Conservation (phyloP, 2,888 invertebrate species). For the Leptopterna dolabrata region DNA sequence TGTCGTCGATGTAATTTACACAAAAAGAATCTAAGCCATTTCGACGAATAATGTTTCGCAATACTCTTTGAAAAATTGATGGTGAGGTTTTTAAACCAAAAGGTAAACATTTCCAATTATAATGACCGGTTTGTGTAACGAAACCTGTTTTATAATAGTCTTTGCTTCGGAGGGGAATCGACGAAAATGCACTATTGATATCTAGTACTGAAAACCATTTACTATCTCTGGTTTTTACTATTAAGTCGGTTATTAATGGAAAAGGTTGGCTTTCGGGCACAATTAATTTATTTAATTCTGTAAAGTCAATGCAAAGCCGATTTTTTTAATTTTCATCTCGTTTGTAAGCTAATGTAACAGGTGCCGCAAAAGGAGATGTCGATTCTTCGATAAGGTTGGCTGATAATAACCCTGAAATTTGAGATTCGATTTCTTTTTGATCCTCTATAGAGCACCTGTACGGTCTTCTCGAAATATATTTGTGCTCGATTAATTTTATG, state of each 20-base stretch:
- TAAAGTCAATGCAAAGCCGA: conserved; percentile 49
- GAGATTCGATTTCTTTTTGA: too few species aligned
- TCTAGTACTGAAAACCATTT: conserved; percentile 57
- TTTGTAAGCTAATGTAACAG: conserved; percentile 35
- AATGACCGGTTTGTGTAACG: conserved; percentile 62
- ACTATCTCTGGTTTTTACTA: conserved; percentile 54
- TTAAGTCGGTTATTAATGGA: conserved; percentile 53
- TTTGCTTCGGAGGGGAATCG: conserved; percentile 58
- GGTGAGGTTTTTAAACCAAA: conserved; percentile 59
- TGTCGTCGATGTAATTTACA: conserved; percentile 62
- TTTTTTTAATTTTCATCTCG: conserved; percentile 20
- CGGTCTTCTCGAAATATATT: too few species aligned
- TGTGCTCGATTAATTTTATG: too few species aligned
- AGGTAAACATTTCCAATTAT: conserved; percentile 61
- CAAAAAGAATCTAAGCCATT: conserved; percentile 57
- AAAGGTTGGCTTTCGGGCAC: conserved; percentile 49
- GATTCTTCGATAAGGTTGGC: too few species aligned
- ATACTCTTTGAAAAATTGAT: conserved; percentile 57
- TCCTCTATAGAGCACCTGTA: too few species aligned
- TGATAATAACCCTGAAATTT: too few species aligned
- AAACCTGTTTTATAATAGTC: conserved; percentile 62
- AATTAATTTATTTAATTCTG: conserved; percentile 47
- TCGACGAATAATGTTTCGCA: conserved; percentile 57
- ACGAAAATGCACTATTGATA: conserved; percentile 59
- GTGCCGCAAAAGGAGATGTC: conserved; percentile 44